These are phyloP conservation scores for Sebastiscus tertius DNA, from an alignment of 2,797 vertebrate genomes.

Conservation along the genomic window DNA sequence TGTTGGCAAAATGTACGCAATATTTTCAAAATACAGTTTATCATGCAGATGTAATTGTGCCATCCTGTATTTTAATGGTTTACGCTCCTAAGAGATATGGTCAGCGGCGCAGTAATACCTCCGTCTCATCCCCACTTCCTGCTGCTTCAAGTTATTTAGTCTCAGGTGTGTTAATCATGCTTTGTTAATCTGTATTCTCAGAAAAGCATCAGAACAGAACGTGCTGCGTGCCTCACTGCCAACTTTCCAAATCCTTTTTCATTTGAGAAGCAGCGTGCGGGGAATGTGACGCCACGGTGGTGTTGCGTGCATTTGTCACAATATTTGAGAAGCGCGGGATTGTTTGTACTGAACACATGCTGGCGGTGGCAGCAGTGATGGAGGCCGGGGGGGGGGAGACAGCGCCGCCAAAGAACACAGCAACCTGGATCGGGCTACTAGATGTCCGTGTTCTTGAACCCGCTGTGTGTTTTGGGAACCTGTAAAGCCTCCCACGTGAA, in stretches of 20 bases:
- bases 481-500: constrained; percentile 51
- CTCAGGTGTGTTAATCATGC: constrained; percentile 31
- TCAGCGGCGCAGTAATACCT: neutral
- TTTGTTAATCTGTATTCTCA: constrained; percentile 48
- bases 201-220: constrained; percentile 25
- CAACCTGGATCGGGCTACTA: constrained; percentile 29
- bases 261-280: neutral
- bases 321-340: constrained; percentile 64
- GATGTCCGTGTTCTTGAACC: constrained; percentile 29
- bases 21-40: constrained; percentile 14
- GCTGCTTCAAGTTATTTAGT: neutral
- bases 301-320: constrained; percentile 48
- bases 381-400: neutral
- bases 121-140: constrained; percentile 3
- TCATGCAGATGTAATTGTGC: neutral
- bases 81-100: neutral
- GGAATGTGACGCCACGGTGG: neutral
- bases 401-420: neutral
- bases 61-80: constrained; percentile 1
- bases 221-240: neutral
- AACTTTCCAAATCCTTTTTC: constrained; percentile 34
- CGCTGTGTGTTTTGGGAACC: constrained; percentile 48
- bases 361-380: constrained; percentile 18
- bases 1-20: constrained; percentile 27
- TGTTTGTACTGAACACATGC: constrained; percentile 66